Conservation (phyloP, 1,140 invertebrate species). For the Papilio xuthus region DNA sequence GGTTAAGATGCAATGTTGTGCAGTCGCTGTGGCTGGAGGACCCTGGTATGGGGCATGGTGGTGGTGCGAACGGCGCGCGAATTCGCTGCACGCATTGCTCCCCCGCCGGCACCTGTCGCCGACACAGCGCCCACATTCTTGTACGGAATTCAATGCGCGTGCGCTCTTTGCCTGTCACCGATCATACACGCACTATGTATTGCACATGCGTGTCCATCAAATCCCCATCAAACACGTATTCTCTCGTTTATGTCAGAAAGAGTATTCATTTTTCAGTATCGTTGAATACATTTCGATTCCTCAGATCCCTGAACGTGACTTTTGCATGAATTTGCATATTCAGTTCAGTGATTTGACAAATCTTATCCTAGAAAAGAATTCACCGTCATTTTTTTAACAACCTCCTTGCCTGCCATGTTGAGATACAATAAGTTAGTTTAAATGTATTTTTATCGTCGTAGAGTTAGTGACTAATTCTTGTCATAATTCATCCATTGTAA, state of each 20-base stretch:
- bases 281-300: not conserved
- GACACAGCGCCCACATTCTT: slow-evolving; percentile 72
- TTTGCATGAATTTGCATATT: slow-evolving; percentile 12
- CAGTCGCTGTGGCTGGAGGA: slow-evolving; percentile 88
- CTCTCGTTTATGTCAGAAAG: not conserved
- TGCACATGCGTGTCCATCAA: slow-evolving; percentile 25
- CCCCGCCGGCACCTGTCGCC: slow-evolving; percentile 71
- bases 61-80: slow-evolving; percentile 48
- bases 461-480: slow-evolving; percentile 35
- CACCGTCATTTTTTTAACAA: not conserved
- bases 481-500: slow-evolving; percentile 38
- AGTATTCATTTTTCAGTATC: not conserved
- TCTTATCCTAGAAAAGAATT: slow-evolving; percentile 4
- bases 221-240: not conserved
- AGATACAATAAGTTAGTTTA: not conserved
- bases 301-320: slow-evolving; percentile 18
- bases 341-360: slow-evolving; percentile 26
- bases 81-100: slow-evolving; percentile 80
- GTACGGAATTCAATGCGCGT: slow-evolving; percentile 60
- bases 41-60: slow-evolving; percentile 50
- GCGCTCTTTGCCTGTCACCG: slow-evolving; percentile 43
- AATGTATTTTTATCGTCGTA: slow-evolving; percentile 20
- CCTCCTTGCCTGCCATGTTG: slow-evolving; percentile 8
- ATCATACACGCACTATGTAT: slow-evolving; percentile 43
- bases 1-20: slow-evolving; percentile 53